phyloP scores from a whole-genome alignment of 2,113 vertebrate genomes.

The Myiozetetes cayanensis region DNA sequence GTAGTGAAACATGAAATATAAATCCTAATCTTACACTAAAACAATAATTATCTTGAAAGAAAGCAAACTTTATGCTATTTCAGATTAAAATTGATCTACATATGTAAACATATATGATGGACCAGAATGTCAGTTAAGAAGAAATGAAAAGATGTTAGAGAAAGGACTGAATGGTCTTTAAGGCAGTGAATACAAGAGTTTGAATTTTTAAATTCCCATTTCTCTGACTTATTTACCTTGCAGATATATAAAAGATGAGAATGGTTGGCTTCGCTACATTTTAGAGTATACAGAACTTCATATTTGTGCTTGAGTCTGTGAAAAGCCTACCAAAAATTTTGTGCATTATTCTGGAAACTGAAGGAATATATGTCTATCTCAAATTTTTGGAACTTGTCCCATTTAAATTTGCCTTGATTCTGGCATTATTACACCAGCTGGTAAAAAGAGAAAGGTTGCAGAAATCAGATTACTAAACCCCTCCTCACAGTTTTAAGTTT shows the following conservation, averaged over 20 bases:
- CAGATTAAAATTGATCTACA: not conserved
- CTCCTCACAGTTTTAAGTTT: not conserved
- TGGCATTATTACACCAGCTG: not conserved
- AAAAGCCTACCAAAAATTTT: not conserved
- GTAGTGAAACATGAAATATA: not conserved
- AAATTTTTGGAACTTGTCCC: not conserved
- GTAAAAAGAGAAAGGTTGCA: not conserved
- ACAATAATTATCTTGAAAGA: not conserved
- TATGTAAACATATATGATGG: not conserved
- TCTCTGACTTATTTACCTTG: not conserved
- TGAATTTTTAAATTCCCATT: not conserved
- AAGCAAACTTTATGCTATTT: not conserved
- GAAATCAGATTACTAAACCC: not conserved
- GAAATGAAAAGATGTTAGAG: not conserved
- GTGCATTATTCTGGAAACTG: not conserved
- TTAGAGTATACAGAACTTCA: not conserved
- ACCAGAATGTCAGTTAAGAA: not conserved
- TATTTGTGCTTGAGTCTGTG: not conserved
- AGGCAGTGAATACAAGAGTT: not conserved
- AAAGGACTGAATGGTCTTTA: not conserved
- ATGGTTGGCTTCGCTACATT: not conserved
- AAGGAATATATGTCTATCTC: not conserved
- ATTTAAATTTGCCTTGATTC: not conserved
- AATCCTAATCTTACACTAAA: not conserved
- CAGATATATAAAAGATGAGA: not conserved